These are phyloP conservation scores for Otus sunia DNA, from an alignment of 2,113 vertebrate species.

Conservation along the genomic window DNA sequence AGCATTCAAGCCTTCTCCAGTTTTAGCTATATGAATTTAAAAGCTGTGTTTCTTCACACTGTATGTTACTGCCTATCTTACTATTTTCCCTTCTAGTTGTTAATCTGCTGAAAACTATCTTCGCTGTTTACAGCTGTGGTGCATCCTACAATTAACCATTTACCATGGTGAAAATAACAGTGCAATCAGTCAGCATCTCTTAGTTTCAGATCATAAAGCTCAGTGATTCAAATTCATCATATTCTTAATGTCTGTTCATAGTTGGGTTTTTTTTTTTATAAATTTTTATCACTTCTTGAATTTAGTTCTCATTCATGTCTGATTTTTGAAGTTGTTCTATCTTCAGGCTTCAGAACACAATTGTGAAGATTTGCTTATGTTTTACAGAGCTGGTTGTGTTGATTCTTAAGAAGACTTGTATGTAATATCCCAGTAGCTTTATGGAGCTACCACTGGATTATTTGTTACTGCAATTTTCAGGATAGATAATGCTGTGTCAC, in stretches of 20 bases:
- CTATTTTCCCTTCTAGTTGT: neutral
- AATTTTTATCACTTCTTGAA: neutral
- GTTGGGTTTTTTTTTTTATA: neutral
- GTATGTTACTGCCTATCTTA: neutral
- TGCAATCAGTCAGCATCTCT: neutral
- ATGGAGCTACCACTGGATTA: neutral
- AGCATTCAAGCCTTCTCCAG: neutral
- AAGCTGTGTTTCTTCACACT: neutral
- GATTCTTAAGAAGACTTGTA: neutral
- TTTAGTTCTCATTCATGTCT: neutral
- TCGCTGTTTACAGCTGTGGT: neutral
- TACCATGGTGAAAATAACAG: neutral
- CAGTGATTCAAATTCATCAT: neutral
- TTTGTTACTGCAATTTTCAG: neutral
- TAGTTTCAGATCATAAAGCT: neutral
- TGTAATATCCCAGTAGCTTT: neutral
- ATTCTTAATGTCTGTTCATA: neutral
- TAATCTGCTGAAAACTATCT: neutral
- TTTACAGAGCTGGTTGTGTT: neutral
- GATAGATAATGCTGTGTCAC: neutral
- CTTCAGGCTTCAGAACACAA: neutral
- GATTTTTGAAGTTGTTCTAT: neutral
- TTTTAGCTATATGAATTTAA: neutral
- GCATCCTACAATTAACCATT: neutral
- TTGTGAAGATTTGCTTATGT: neutral